Percentiles rank a stretch among this genome's conserved stretches.
phyloP scores from a whole-genome alignment of 2,797 vertebrate species.

The Buceros bicornis region DNA sequence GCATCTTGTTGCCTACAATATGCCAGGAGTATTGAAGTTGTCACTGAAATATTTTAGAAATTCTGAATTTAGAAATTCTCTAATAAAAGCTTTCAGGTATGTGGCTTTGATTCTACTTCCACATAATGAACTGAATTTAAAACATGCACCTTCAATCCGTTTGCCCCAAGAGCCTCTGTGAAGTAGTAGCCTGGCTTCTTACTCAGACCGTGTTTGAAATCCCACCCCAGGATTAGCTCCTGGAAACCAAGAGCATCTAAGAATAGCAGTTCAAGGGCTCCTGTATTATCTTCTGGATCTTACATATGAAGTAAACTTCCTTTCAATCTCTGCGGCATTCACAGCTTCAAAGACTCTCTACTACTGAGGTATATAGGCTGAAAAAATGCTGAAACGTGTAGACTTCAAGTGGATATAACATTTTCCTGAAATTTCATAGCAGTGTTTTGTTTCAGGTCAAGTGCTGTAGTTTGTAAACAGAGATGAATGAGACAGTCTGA shows the following conservation, averaged over 20 bases:
- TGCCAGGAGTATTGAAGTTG: not conserved
- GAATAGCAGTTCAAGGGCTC: not conserved
- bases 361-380: not conserved
- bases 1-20: not conserved
- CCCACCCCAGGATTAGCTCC: not conserved
- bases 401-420: not conserved
- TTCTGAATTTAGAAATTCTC: not conserved
- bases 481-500: not conserved
- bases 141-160: not conserved
- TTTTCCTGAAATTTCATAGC: not conserved
- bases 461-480: constrained; percentile 5
- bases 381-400: not conserved
- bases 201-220: not conserved
- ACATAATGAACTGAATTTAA: not conserved
- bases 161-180: not conserved
- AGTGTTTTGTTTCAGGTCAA: not conserved
- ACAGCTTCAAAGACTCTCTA: not conserved
- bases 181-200: not conserved
- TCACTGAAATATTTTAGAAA: not conserved
- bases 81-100: not conserved
- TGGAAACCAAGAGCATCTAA: not conserved
- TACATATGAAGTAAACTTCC: not conserved
- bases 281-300: not conserved
- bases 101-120: not conserved
- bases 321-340: not conserved